phyloP scores from a whole-genome alignment of 2,797 vertebrate genomes.

The Micromesistius poutassou region DNA sequence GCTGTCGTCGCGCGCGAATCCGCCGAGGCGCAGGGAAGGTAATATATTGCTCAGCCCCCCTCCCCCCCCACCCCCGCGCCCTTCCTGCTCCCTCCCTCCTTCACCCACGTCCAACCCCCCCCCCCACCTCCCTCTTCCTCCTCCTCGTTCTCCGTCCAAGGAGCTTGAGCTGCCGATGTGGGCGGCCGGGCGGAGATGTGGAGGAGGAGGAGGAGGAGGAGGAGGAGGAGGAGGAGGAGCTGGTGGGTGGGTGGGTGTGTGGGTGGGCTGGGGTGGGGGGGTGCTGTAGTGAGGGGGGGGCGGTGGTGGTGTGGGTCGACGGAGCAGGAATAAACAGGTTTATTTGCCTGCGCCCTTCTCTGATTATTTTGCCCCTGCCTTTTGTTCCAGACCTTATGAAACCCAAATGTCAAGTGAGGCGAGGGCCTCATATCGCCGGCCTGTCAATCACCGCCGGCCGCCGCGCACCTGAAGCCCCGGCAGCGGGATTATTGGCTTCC shows the following conservation, averaged over 20 bases:
- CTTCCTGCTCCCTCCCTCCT: constrained; percentile 20
- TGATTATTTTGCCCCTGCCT: constrained; percentile 77
- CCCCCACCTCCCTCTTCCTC: constrained; percentile 20
- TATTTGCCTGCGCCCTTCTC: constrained; percentile 81
- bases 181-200: constrained; percentile 51
- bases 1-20: constrained; percentile 61
- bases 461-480: constrained; percentile 81
- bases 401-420: constrained; percentile 96
- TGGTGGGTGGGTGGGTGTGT: constrained; percentile 42
- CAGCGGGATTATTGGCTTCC: constrained; percentile 93
- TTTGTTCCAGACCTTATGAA: constrained; percentile 88
- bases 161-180: constrained; percentile 54
- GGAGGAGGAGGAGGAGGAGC: constrained; percentile 44
- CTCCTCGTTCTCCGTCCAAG: constrained; percentile 25
- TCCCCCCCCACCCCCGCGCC: constrained; percentile 12
- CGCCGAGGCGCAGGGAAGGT: constrained; percentile 68
- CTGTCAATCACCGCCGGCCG: constrained; percentile 91
- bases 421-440: constrained; percentile 85
- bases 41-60: constrained; percentile 58
- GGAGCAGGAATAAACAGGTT: constrained; percentile 81
- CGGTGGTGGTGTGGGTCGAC: constrained; percentile 27
- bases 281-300: constrained; percentile 22
- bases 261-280: constrained; percentile 32
- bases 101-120: constrained; percentile 33
- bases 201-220: constrained; percentile 41